phyloP scores from a whole-genome alignment of 2,113 vertebrate species.

The Centropus unirufus region DNA sequence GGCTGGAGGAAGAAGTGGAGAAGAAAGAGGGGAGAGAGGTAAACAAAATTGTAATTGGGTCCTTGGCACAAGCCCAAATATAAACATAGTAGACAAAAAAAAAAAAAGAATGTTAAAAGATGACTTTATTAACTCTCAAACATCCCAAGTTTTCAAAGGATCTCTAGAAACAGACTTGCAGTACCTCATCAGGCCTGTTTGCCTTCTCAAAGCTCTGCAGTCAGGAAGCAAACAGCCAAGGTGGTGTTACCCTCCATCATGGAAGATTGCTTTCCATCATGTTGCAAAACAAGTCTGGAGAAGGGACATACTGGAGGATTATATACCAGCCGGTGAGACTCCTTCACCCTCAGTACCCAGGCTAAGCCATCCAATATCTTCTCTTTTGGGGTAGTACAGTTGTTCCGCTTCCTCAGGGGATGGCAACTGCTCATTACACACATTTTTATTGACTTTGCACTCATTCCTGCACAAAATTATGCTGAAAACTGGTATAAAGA shows the following conservation, averaged over 20 bases:
- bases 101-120: background rate
- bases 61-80: slow-evolving; percentile 31
- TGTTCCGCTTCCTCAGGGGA: background rate
- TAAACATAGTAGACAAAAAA: slow-evolving; percentile 39
- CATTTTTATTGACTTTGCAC: background rate
- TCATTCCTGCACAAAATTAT: background rate
- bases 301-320: no score
- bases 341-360: background rate
- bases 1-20: background rate
- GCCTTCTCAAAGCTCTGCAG: background rate
- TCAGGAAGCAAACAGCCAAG: background rate
- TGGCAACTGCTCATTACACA: background rate
- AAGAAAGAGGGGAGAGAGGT: slow-evolving; percentile 6
- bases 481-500: background rate
- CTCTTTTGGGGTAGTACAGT: background rate
- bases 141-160: background rate
- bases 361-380: background rate
- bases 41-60: slow-evolving; percentile 31
- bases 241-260: accelerated
- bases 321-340: background rate
- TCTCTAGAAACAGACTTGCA: background rate
- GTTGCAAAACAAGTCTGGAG: background rate
- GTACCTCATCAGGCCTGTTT: background rate
- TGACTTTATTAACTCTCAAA: background rate
- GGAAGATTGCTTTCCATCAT: background rate